phyloP scores from a whole-genome alignment of 2,797 vertebrate species.

The Eurystomus glaucurus region DNA sequence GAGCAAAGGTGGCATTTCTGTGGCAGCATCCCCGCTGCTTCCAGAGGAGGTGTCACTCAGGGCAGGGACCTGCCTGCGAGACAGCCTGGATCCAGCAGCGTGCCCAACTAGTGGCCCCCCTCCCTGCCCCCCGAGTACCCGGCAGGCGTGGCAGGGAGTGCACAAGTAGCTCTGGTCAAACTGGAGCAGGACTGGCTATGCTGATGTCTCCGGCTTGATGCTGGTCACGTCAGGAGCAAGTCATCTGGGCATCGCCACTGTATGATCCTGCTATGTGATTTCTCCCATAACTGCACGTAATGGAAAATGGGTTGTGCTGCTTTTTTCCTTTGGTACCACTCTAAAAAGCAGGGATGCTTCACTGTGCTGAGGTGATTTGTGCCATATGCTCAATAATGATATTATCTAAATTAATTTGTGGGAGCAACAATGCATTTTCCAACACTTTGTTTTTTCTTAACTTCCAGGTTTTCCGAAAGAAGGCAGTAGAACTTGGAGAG shows the following conservation, averaged over 20 bases:
- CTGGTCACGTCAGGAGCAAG: fast-evolving
- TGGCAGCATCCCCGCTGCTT: fast-evolving
- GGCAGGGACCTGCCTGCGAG: not conserved
- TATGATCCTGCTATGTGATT: not conserved
- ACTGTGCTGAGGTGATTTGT: not conserved
- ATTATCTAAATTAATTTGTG: not conserved
- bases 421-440: not conserved
- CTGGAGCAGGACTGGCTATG: fast-evolving
- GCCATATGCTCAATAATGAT: fast-evolving
- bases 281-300: not conserved
- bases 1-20: not conserved
- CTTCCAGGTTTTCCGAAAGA: constrained; percentile 92
- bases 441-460: constrained; percentile 66
- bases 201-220: not conserved
- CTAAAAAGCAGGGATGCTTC: not conserved
- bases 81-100: not conserved
- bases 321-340: fast-evolving
- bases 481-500: constrained; percentile 95
- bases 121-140: not conserved
- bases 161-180: fast-evolving
- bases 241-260: not conserved
- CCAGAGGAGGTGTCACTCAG: fast-evolving
- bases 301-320: not conserved
- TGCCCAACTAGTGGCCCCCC: fast-evolving
- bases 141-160: fast-evolving